phyloP scores from a whole-genome alignment of 2,797 vertebrate species.

The Scleropages formosus region DNA sequence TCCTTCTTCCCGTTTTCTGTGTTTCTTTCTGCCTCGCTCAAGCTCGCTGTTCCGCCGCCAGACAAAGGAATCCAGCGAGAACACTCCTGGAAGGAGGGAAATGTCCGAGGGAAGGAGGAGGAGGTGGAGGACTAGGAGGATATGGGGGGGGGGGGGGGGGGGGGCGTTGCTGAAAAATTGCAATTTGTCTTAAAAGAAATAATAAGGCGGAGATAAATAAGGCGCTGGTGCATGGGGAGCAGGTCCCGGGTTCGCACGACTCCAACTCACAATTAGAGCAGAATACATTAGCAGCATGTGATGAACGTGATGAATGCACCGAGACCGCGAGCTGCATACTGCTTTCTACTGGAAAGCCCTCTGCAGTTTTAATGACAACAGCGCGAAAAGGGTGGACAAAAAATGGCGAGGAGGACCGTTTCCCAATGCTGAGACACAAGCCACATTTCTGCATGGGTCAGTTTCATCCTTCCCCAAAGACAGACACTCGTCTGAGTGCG shows the following conservation, averaged over 20 bases:
- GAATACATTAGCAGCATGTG: slow-evolving; percentile 1
- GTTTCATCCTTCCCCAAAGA: background rate
- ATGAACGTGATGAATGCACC: background rate
- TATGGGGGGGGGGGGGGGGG: background rate
- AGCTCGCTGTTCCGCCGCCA: background rate
- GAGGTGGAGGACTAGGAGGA: background rate
- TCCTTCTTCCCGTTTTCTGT: background rate
- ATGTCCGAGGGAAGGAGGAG: background rate
- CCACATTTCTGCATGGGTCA: background rate
- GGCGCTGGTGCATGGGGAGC: background rate
- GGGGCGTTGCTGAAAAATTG: background rate
- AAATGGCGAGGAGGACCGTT: background rate
- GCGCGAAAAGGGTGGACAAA: no score
- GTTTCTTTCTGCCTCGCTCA: background rate
- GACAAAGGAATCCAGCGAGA: background rate
- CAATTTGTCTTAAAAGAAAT: slow-evolving; percentile 20
- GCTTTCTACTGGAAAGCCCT: background rate
- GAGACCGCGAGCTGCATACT: background rate
- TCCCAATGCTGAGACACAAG: background rate
- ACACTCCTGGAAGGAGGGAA: background rate
- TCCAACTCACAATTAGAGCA: background rate
- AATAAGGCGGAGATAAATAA: slow-evolving; percentile 13
- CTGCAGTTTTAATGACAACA: background rate
- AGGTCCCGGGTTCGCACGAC: no score
- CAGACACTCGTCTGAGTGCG: no score